Conservation (phyloP, 2,113 vertebrate genomes). For the Glaucomys volans region DNA sequence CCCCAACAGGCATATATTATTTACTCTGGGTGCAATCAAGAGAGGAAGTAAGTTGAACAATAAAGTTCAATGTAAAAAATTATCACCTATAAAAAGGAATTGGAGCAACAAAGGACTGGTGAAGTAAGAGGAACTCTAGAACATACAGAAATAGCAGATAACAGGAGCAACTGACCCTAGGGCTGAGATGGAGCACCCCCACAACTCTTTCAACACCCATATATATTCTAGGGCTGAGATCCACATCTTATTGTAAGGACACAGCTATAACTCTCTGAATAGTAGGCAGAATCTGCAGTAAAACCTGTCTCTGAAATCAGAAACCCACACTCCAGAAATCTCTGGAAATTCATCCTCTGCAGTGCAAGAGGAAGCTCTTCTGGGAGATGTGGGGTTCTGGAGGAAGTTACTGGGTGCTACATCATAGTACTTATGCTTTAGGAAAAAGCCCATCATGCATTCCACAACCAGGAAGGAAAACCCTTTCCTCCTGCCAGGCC, state of each 20-base stretch:
- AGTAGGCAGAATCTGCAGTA: neutral
- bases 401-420: neutral
- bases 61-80: conserved; percentile 1
- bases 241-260: neutral
- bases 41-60: conserved; percentile 37
- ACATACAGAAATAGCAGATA: neutral
- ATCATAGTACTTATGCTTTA: neutral
- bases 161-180: neutral
- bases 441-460: neutral
- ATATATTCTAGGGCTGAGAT: neutral
- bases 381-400: neutral
- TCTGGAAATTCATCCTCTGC: neutral
- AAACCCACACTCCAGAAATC: neutral
- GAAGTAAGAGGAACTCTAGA: neutral
- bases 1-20: neutral
- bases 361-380: neutral
- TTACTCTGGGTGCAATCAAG: neutral
- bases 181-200: neutral
- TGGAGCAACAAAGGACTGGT: neutral
- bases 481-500: neutral
- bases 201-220: neutral
- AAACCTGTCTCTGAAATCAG: neutral
- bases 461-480: conserved; percentile 5
- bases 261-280: neutral
- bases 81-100: neutral